Conservation (phyloP, 2,113 vertebrate genomes). For the Chloropsis cyanopogon region DNA sequence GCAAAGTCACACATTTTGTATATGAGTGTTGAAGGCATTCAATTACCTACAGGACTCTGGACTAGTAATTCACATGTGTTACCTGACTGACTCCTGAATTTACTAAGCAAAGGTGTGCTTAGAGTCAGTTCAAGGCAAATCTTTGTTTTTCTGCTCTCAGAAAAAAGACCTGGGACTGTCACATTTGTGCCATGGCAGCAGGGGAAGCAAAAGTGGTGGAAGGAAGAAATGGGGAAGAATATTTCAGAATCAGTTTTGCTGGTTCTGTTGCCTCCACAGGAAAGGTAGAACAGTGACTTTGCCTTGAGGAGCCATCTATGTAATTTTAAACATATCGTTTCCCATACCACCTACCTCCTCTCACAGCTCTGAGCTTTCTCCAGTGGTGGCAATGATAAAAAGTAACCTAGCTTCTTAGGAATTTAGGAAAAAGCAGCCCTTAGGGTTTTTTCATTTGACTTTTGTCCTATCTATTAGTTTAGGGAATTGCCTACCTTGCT, state of each 20-base stretch:
- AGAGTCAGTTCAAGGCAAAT: neutral
- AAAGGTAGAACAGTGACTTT: neutral
- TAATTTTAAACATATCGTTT: neutral
- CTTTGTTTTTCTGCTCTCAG: neutral
- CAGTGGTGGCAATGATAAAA: neutral
- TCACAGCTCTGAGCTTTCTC: neutral
- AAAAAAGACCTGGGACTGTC: neutral
- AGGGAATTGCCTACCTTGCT: neutral
- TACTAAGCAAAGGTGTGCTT: neutral
- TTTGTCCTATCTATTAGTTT: neutral
- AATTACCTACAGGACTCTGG: neutral
- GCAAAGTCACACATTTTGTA: neutral
- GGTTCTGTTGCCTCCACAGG: neutral
- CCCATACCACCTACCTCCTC: rapidly evolving
- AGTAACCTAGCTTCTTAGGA: neutral
- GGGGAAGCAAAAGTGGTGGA: neutral
- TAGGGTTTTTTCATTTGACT: neutral
- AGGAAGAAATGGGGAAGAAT: neutral
- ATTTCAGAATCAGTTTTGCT: neutral
- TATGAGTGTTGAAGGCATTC: neutral
- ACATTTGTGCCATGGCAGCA: neutral
- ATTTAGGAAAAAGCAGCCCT: neutral
- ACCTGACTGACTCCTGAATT: neutral
- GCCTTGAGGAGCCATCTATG: neutral
- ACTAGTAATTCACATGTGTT: neutral